Evolutionary conservation across 2,797 vertebrate species (phyloP).

Genomic region (Hyperoplus lanceolatus): DNA sequence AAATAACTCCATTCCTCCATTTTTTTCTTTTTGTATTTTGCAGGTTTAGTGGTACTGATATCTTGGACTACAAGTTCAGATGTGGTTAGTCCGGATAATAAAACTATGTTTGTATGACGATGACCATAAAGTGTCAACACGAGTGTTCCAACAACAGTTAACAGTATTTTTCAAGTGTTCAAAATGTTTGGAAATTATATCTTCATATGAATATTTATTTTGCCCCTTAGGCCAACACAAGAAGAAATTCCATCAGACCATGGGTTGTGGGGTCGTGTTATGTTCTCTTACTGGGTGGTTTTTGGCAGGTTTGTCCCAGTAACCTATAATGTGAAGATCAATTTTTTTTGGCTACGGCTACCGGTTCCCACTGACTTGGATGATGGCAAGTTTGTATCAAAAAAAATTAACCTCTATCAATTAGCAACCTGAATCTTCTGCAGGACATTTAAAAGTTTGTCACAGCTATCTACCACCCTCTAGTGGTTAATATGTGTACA

Average conservation of each 20-base stretch:
- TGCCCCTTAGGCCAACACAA: neutral
- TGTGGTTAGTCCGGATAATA: neutral
- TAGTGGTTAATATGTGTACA: conserved; percentile 36
- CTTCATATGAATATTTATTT: neutral
- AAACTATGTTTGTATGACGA: neutral
- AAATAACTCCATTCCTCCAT: neutral
- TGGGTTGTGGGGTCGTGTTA: neutral
- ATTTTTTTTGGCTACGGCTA: neutral
- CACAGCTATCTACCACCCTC: conserved; percentile 37
- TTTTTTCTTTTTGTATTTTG: neutral
- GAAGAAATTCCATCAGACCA: neutral
- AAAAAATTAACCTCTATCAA: neutral
- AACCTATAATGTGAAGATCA: neutral
- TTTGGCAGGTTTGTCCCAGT: neutral
- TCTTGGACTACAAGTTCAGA: neutral
- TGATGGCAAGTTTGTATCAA: neutral
- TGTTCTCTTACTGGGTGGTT: neutral
- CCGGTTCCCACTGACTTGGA: neutral
- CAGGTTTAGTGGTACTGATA: neutral
- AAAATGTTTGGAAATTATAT: neutral
- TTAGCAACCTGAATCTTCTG: too few species aligned
- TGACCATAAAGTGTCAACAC: neutral
- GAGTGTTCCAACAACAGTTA: too few species aligned
- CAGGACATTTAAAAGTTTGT: too few species aligned
- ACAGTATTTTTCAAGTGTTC: neutral